Evolutionary conservation across 1,140 invertebrate genomes (phyloP), one percentile per base, ranked within the genome.

Genomic region (Adoxophyes honmai): DNA sequence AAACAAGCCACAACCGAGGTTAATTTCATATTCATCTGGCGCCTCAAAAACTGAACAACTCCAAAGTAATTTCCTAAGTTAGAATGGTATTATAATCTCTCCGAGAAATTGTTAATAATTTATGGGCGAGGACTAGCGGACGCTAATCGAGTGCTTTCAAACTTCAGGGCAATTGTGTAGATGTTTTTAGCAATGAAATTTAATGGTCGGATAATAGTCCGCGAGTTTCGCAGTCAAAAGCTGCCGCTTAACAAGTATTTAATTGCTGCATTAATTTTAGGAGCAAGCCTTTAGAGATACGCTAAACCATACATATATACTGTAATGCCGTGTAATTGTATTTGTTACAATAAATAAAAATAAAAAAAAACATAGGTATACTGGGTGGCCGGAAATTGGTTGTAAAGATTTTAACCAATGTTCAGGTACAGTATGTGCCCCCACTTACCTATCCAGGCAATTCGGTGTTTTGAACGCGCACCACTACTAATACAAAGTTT

Each of bases 1-100:
- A 28, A 28, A 28, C 21, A 28, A 28, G 21, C 21, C 2, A 3
- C 21, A 28, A 6, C 21, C 21, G 42, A 48, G 42, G 42, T 48
- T 48, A 48, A 48, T 48, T 48, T 10, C 21, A 48, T 48, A 48
- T 48, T 48, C 42, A 48, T 48, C 42, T 11, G n/a, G 3, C 42
- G 42, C 18, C 42, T 21, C 42, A 48, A 48, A 48, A 48, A 48
- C 42, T 48, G 18, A 48, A 48, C 42, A 48, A 48, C 18, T 48
- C 42, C 18, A 1, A 48, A 48, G 42, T 48, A 28, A 48, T 48
- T 33, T 48, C 42, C 7, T n/a, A 48, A 48, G 42, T 48, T 48
- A n/a, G 42, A 48, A 48, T 48, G 42, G 42, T 48, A 48, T 48
- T 48, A 48, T 48, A 48, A 48, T 48, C 42, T 48, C 42, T 48